Conservation (phyloP, 2,113 vertebrate species). For the Macrotus californicus region DNA sequence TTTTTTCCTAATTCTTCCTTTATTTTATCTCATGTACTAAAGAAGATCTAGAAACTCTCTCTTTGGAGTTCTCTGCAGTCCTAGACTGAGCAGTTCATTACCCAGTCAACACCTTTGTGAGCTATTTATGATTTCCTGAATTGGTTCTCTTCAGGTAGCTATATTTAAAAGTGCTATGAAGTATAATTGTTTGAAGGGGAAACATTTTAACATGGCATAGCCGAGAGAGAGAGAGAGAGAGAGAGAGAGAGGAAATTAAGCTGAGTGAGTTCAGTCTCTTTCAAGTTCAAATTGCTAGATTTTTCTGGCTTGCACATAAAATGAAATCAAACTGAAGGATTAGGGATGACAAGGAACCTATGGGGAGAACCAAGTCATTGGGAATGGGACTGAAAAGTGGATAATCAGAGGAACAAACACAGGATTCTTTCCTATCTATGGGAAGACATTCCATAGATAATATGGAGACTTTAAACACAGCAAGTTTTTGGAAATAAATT, state of each 20-base stretch:
- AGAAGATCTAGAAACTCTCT: background rate
- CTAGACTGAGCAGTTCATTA: background rate
- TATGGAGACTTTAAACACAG: background rate
- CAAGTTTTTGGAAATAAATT: background rate
- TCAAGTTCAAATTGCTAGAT: constrained; percentile 48
- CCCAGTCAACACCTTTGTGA: background rate
- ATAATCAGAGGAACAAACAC: background rate
- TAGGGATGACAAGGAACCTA: constrained; percentile 4
- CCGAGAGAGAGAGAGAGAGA: background rate
- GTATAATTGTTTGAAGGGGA: constrained; percentile 58
- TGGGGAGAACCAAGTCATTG: constrained; percentile 15
- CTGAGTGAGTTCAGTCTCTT: constrained; percentile 44
- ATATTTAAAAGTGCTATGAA: constrained; percentile 36
- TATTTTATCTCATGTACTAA: background rate
- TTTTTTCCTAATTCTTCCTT: background rate
- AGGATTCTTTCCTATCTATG: background rate
- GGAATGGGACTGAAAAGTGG: background rate
- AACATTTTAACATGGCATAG: constrained; percentile 11
- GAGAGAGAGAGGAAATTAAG: constrained; percentile 37
- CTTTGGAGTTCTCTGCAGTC: background rate
- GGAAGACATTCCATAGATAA: background rate
- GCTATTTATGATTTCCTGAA: constrained; percentile 50
- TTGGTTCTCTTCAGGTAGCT: constrained; percentile 40
- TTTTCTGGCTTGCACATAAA: constrained; percentile 55
- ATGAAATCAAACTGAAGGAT: constrained; percentile 49